Evolutionary conservation across 2,888 invertebrate species (phyloP), one percentile per base, ranked within the genome.

Genomic region (Stenchaetothrips biformis): DNA sequence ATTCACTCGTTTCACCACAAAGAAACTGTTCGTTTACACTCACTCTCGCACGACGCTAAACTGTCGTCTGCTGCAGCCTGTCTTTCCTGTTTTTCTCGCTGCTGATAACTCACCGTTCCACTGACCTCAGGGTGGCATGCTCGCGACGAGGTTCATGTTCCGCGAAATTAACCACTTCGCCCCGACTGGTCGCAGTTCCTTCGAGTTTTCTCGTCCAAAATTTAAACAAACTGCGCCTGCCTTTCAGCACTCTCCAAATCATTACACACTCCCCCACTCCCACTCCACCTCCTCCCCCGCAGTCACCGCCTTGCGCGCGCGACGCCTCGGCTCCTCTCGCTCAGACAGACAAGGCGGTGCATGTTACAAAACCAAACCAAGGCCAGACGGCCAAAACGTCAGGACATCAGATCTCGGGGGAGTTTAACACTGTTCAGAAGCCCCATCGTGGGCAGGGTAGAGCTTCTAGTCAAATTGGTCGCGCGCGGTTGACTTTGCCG

Each of bases 1-100:
- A 80, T 77, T 67, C 53, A 37, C 81, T n/a, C 78, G 80, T 74
- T 80, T 80, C 49, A 77, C 37, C n/a, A 48, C 67, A 79, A 53
- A 53, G 79, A 67, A 67, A 48, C 16, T 62, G 18, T 59, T 4
- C 59, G 79, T 47, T 49, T 59, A 49, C 49, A 27, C 11, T 37
- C 74, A 18, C 62, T n/a, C 25, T 53, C 62, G 79, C 62, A 59
- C 49, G n/a, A 79, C 62, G 59, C 59, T 59, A 67, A 74, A 74
- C 1, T 74, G 67, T 74, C 67, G 67, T 74, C 67, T 74, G 79
- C 27, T 59, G 67, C 67, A 74, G 21, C 25, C 67, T 74, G 67
- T 74, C 62, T 25, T 80, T 77, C 48, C 77, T 78, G 13, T 18
- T 48, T 18, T 48, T 78, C 25, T 37, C 67, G 25, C 67, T 7